Conservation (phyloP, 1,140 invertebrate genomes). For the Theocolax elegans region DNA sequence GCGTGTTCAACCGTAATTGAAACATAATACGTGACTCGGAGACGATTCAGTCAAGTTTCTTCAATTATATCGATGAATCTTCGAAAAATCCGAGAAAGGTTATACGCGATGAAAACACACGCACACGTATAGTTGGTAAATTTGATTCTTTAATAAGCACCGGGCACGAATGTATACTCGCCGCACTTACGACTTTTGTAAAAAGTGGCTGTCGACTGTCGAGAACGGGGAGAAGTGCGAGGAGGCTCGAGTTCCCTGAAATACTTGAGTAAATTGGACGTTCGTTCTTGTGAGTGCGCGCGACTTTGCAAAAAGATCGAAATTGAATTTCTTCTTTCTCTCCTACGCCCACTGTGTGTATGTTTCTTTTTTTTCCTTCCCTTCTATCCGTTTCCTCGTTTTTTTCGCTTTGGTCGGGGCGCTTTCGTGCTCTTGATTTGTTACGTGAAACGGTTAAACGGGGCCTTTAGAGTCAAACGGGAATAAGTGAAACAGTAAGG, state of each 20-base stretch:
- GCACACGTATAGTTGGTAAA: background rate
- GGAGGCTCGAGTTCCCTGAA: constrained; percentile 35
- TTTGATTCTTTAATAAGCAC: constrained; percentile 39
- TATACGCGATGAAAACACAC: background rate
- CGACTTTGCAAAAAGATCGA: constrained; percentile 39
- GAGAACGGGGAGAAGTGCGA: background rate
- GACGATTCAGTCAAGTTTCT: background rate
- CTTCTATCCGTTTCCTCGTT: background rate
- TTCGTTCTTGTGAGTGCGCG: constrained; percentile 19
- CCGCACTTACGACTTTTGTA: constrained; percentile 34
- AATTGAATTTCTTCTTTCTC: constrained; percentile 41
- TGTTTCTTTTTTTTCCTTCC: background rate
- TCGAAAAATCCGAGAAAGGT: background rate
- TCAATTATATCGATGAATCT: constrained; percentile 37
- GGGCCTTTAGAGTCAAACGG: constrained; percentile 1
- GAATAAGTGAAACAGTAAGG: constrained; percentile 29
- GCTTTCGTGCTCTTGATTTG: constrained; percentile 29
- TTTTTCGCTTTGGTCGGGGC: background rate
- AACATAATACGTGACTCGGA: constrained; percentile 29
- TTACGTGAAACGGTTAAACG: constrained; percentile 28
- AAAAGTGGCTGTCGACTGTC: constrained; percentile 24
- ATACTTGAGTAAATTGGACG: constrained; percentile 43
- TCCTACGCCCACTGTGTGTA: background rate
- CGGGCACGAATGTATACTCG: constrained; percentile 31
- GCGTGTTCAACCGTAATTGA: constrained; percentile 36